Base-by-base conservation (phyloP, 2,888 invertebrate species). In the Eustalomyia histrio region DNA sequence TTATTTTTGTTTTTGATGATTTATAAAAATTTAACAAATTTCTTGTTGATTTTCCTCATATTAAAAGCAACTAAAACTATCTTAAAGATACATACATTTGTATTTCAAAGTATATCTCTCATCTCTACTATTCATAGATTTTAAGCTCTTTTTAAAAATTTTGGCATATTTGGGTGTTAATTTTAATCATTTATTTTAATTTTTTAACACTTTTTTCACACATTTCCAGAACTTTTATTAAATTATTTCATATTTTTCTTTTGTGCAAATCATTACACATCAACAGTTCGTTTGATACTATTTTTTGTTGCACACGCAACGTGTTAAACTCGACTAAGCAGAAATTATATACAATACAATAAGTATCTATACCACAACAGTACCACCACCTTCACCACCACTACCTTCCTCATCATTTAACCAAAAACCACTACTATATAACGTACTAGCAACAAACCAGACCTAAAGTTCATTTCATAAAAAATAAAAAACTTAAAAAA, bases 281-380 rank as follows among this genome's bases (percentile, higher is more conserved):
- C 76, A 80, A 80, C 80, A 74, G 81, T 71, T 81, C 81, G 81
- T 74, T 73, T 43, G 50, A 74, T 61, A 81, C 71, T 71, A 53
- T 71, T 33, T 57, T 71, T 16, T 69, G 73, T 65, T 69, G 76
- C 72, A 65, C 73, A 81, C 80, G 80, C 80, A 81, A 81, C 69
- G 73, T 74, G 73, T 69, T 63, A 74, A 81, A 76, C 69, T 65
- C 43, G 69, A 76, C 80, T 65, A 73, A 74, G 76, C 71, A 67
- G 53, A 76, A 72, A 61, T 67, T 43, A 6, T 53, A 69, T 47
- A 65, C 10, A 58, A 60, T 43, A 39, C 33, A 24, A 52, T 33
- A 67, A 80, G 39, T 68, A 80, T 68, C 80, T 80, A 74, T 53
- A 73, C 53, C 69, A 80, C 21, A 12, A 14, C 80, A 80, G 12